Percentiles rank a stretch among this genome's conserved stretches.
These are phyloP conservation scores for Eristalis pertinax DNA, from an alignment of 2,888 invertebrate species.

Conservation along the genomic window DNA sequence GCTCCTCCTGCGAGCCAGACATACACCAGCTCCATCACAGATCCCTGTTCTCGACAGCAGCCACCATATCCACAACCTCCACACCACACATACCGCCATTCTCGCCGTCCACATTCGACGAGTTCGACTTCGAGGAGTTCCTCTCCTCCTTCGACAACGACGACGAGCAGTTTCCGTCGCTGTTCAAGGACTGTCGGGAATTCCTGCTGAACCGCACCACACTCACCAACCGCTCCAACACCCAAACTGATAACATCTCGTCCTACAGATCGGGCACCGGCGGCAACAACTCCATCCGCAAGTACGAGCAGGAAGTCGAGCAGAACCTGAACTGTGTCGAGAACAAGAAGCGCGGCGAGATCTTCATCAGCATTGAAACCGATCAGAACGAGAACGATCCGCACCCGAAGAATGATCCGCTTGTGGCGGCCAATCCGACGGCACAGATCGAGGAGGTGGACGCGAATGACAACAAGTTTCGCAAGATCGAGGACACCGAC, in stretches of 20 bases:
- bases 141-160: constrained; percentile 86
- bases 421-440: constrained; percentile 75
- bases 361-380: constrained; percentile 80
- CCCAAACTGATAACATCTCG: constrained; percentile 32
- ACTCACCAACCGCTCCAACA: constrained; percentile 77
- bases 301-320: constrained; percentile 50
- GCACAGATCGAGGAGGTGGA: constrained; percentile 79
- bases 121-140: constrained; percentile 86
- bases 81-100: constrained; percentile 75
- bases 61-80: constrained; percentile 10
- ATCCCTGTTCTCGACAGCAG: constrained; percentile 7
- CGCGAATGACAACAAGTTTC: constrained; percentile 78
- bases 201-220: constrained; percentile 79
- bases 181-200: constrained; percentile 82
- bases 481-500: constrained; percentile 78
- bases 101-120: constrained; percentile 82
- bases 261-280: constrained; percentile 56
- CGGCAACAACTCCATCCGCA: constrained; percentile 31
- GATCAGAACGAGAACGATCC: constrained; percentile 77
- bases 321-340: constrained; percentile 53
- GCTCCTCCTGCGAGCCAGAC: constrained; percentile 73
- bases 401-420: constrained; percentile 64
- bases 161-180: constrained; percentile 82
- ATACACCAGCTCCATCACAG: constrained; percentile 44
- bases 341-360: constrained; percentile 77